These are phyloP conservation scores for Alethe castanea DNA, from an alignment of 2,113 vertebrate species.

Conservation along the genomic window DNA sequence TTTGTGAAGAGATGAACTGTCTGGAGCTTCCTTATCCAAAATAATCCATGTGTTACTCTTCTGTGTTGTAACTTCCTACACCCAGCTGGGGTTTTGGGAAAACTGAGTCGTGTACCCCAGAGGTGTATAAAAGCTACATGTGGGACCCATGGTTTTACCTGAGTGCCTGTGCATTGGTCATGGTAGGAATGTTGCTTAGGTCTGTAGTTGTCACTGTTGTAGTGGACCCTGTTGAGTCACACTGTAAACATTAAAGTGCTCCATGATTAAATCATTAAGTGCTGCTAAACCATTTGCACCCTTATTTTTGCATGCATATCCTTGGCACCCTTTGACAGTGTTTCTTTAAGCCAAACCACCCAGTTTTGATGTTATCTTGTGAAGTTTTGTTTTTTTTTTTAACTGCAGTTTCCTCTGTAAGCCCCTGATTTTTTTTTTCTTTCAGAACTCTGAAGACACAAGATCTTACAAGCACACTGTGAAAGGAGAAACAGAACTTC, in stretches of 20 bases:
- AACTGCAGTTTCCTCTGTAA: background rate
- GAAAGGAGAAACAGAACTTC: slow-evolving; percentile 32
- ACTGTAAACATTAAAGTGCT: background rate
- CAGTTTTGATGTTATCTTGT: background rate
- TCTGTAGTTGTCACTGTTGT: background rate
- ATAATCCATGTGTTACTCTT: fast-evolving
- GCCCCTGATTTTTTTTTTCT: background rate
- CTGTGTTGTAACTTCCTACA: background rate
- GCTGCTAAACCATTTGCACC: background rate
- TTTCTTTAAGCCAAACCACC: background rate
- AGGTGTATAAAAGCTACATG: background rate
- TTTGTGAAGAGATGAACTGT: background rate
- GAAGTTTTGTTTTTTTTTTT: background rate
- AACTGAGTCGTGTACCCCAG: fast-evolving
- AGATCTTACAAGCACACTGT: background rate
- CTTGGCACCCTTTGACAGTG: background rate
- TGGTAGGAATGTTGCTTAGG: background rate
- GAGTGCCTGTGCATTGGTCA: background rate
- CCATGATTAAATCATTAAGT: background rate
- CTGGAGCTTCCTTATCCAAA: background rate
- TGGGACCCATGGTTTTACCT: background rate
- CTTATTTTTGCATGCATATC: background rate
- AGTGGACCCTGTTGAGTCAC: background rate
- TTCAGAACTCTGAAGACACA: slow-evolving; percentile 59
- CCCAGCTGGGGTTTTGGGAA: background rate